A percentile compares a stretch with the other conserved stretches of the same genome.
phyloP scores from a whole-genome alignment of 2,113 vertebrate genomes.

The Numida meleagris region DNA sequence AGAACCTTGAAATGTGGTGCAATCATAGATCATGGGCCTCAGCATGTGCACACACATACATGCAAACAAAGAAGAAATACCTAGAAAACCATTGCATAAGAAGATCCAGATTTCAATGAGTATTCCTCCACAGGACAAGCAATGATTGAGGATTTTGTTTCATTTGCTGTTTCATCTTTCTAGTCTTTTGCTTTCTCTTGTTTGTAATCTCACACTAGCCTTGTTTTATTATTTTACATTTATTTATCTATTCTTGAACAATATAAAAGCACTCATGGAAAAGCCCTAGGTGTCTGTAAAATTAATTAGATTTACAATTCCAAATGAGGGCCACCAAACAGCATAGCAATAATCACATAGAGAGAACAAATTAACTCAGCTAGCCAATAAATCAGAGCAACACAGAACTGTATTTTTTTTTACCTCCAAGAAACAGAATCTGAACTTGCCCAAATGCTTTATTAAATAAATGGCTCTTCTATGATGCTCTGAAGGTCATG shows the following conservation, averaged over 20 bases:
- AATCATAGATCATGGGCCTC: slow-evolving; percentile 33
- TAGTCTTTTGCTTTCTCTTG: not conserved
- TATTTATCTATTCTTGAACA: not conserved
- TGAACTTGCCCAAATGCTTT: not conserved
- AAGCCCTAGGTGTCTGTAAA: slow-evolving; percentile 19
- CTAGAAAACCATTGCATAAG: too few relatives aligned
- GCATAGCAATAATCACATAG: not conserved
- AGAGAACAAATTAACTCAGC: slow-evolving; percentile 41
- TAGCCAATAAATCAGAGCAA: slow-evolving; percentile 33
- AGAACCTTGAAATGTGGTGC: slow-evolving; percentile 40
- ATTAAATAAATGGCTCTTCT: not conserved
- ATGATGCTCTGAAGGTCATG: not conserved
- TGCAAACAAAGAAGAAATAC: not conserved
- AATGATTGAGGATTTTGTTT: not conserved
- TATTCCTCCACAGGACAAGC: not conserved
- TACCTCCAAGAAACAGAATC: slow-evolving; percentile 6
- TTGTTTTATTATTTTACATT: not conserved
- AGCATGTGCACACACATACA: not conserved
- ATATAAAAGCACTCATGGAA: not conserved
- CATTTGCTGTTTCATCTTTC: not conserved
- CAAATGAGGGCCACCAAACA: slow-evolving; percentile 6
- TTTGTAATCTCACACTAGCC: not conserved
- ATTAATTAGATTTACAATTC: slow-evolving; percentile 32
- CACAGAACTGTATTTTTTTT: not conserved
- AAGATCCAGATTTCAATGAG: not conserved